Conservation (phyloP, 2,888 invertebrate species). For the Pemphredon lugubris region DNA sequence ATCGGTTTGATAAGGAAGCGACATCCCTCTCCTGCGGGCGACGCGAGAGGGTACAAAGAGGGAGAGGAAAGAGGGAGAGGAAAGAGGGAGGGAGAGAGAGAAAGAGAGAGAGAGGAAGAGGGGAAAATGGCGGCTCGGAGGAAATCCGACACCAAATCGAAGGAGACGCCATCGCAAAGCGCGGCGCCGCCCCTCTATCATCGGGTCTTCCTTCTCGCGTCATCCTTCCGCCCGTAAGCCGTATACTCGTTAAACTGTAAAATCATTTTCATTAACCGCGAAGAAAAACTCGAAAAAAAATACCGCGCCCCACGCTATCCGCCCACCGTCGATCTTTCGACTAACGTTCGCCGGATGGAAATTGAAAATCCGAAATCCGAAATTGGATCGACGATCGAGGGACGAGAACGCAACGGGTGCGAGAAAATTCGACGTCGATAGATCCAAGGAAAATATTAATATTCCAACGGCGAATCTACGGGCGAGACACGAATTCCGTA, state of each 20-base stretch:
- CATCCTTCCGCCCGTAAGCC: constrained; percentile 36
- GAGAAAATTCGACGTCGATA: no score
- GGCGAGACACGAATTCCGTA: no score
- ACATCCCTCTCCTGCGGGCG: constrained; percentile 52
- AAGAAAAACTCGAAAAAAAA: neutral
- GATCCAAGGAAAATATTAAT: no score
- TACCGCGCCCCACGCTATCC: no score
- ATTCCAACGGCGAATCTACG: no score
- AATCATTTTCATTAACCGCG: constrained; percentile 28
- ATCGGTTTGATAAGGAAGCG: constrained; percentile 72
- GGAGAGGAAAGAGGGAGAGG: constrained; percentile 26
- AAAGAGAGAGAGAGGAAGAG: constrained; percentile 68
- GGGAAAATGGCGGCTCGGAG: constrained; percentile 79
- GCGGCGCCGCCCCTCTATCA: constrained; percentile 79
- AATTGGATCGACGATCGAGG: no score
- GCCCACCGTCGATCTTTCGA: no score
- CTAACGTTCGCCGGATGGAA: no score
- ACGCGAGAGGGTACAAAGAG: constrained; percentile 37
- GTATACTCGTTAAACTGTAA: constrained; percentile 23
- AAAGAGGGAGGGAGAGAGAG: constrained; percentile 23
- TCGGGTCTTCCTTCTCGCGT: constrained; percentile 57
- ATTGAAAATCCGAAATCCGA: no score
- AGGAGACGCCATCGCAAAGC: constrained; percentile 81
- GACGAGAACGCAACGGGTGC: no score
- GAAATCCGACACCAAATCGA: constrained; percentile 80